Percentiles rank a stretch among this genome's conserved stretches.
Evolutionary conservation across 1,140 invertebrate species (phyloP).

Genomic region (Drosophila nigromelanica): DNA sequence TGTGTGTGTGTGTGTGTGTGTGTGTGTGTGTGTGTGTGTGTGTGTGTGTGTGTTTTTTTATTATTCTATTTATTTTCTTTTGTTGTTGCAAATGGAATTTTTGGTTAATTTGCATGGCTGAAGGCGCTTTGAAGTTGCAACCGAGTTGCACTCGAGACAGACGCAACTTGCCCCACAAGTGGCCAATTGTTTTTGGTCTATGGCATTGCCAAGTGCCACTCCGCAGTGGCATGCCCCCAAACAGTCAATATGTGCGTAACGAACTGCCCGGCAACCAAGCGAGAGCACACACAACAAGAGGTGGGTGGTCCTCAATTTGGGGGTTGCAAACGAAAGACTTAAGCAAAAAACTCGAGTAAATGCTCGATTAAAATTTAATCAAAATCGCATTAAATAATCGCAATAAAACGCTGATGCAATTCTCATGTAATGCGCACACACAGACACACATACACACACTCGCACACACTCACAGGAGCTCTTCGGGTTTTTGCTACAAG

Average conservation of each 20-base stretch:
- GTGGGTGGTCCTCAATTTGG: not conserved
- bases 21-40: not conserved
- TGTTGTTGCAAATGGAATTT: constrained; percentile 29
- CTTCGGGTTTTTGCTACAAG: constrained; percentile 31
- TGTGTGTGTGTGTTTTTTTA: not conserved
- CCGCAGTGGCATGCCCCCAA: too few species aligned
- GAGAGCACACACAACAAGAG: not conserved
- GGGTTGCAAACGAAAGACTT: constrained; percentile 49
- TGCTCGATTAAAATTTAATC: constrained; percentile 46
- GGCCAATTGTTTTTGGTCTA: constrained; percentile 30
- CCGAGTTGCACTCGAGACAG: constrained; percentile 47
- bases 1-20: not conserved
- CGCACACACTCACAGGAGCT: constrained; percentile 13
- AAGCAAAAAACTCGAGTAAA: constrained; percentile 40
- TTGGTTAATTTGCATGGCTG: constrained; percentile 47
- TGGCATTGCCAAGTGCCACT: constrained; percentile 30
- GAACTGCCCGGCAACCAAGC: not conserved
- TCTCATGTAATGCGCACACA: constrained; percentile 42
- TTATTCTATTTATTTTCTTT: not conserved
- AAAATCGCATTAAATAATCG: constrained; percentile 52
- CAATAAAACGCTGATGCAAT: constrained; percentile 57
- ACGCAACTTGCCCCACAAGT: constrained; percentile 27
- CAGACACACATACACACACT: constrained; percentile 7
- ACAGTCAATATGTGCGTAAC: not conserved
- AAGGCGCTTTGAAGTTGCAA: constrained; percentile 35